These are phyloP conservation scores for Quadriops clusia DNA, from an alignment of 2,888 invertebrate species.

Conservation along the genomic window DNA sequence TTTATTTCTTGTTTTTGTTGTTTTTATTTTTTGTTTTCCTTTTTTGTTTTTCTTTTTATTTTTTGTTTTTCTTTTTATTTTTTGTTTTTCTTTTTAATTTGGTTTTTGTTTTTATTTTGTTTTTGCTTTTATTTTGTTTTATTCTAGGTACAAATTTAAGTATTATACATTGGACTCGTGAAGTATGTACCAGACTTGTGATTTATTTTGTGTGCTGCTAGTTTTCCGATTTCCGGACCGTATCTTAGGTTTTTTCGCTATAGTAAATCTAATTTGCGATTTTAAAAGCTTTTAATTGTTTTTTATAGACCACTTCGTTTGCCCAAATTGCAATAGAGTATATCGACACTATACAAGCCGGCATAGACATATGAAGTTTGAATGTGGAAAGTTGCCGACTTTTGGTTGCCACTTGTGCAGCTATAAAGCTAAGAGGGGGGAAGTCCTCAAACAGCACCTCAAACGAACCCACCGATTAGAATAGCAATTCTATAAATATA, in stretches of 20 bases:
- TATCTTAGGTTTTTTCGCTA: conserved; percentile 8
- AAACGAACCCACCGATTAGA: no score
- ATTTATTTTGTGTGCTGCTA: conserved; percentile 5
- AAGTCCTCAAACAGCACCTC: conserved; percentile 10
- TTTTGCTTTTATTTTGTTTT: no score
- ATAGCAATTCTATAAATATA: no score
- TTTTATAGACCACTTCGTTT: no score
- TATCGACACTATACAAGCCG: conserved; percentile 18
- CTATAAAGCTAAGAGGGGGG: conserved; percentile 11
- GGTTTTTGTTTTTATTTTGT: no score
- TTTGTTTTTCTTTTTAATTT: no score
- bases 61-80: no score
- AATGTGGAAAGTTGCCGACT: conserved; percentile 20
- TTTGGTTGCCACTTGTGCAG: conserved; percentile 19
- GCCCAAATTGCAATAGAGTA: conserved; percentile 14
- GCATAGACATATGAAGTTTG: conserved; percentile 20
- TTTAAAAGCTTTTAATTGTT: no score
- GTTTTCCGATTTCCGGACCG: conserved; percentile 8
- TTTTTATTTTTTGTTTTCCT: no score
- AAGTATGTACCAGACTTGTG: neutral
- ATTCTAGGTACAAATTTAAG: neutral
- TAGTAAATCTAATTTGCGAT: no score
- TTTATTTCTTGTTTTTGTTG: no score
- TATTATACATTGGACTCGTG: neutral
- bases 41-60: no score